These are phyloP conservation scores for Coelinius sp. DNA, from an alignment of 2,888 invertebrate species.

Conservation along the genomic window DNA sequence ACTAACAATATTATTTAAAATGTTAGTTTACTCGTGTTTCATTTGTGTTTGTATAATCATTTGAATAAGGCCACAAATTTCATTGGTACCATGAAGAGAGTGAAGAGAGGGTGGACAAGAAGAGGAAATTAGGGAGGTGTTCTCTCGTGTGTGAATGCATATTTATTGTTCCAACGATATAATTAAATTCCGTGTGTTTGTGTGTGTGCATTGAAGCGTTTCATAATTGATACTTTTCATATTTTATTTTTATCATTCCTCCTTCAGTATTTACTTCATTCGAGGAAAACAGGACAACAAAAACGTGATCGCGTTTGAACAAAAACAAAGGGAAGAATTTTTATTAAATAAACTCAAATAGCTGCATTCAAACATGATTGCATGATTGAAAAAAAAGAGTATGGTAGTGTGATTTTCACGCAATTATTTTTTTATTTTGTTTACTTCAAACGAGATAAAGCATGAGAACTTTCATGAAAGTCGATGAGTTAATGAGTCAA, in stretches of 20 bases:
- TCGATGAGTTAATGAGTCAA: slow-evolving; percentile 12
- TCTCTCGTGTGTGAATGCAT: slow-evolving; percentile 34
- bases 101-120: neutral
- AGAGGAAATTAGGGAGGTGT: slow-evolving; percentile 44
- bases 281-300: too few species aligned
- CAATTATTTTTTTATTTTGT: slow-evolving; percentile 15
- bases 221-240: slow-evolving; percentile 28
- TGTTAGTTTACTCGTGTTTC: slow-evolving; percentile 34
- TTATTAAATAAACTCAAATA: neutral
- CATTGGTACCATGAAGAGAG: slow-evolving; percentile 38
- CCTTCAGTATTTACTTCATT: neutral
- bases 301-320: too few species aligned
- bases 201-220: slow-evolving; percentile 18
- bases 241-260: neutral
- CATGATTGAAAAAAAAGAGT: neutral
- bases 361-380: neutral
- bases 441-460: neutral
- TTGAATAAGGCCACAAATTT: slow-evolving; percentile 62
- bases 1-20: slow-evolving; percentile 30
- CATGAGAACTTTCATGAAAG: neutral
- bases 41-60: slow-evolving; percentile 49
- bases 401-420: neutral
- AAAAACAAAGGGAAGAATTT: neutral
- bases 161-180: slow-evolving; percentile 11
- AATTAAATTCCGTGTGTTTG: slow-evolving; percentile 1